Base-by-base conservation (phyloP, 1,140 invertebrate genomes). In the Rhynchophorus ferrugineus region DNA sequence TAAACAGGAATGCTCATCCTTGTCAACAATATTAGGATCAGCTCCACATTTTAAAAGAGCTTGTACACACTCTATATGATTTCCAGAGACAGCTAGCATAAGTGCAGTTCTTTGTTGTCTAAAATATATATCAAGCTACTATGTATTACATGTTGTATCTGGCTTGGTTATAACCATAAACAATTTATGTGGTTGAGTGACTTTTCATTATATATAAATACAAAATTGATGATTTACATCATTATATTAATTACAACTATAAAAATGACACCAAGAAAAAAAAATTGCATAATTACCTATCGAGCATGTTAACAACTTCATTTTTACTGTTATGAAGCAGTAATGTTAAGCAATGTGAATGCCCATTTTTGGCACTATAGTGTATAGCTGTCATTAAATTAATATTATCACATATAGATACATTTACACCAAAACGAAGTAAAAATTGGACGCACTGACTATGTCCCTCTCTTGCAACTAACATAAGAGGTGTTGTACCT, bases 1-100 rank as follows among this genome's bases (percentile, higher is more conserved):
- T 34, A 82, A 62, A 43, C 70, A 75, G 6, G 81, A 78, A 56
- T 79, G 75, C 37, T 75, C 72, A 49, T 81, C 74, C 6, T 71
- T 67, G 60, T 84, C 82, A 0, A 78, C 68, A n/a, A 79, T 70
- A 68, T 81, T 80, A 3, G 81, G 75, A 62, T 81, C 74, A 2
- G 81, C 79, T 19, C 77, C 74, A 49, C 75, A 72, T 39, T 75
- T 73, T 13, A 84, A 59, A 35, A 85, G 66, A 2, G 74, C 68
- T 37, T 73, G 67, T 39, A 78, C 71, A 64, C 80, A 73, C 51
- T 77, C 69, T 42, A 68, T 62, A 66, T 80, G 65, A 61, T 76
- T 71, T 61, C 70, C 70, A 56, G 76, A 69, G 52, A 75, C 63
- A 45, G 81, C 70, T 56, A 84, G 57, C 69, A 81, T 79, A 38